Percentiles rank a stretch among this genome's conserved stretches.
Evolutionary conservation across 2,797 vertebrate genomes (phyloP).

Genomic region (Telmatherina bonti): DNA sequence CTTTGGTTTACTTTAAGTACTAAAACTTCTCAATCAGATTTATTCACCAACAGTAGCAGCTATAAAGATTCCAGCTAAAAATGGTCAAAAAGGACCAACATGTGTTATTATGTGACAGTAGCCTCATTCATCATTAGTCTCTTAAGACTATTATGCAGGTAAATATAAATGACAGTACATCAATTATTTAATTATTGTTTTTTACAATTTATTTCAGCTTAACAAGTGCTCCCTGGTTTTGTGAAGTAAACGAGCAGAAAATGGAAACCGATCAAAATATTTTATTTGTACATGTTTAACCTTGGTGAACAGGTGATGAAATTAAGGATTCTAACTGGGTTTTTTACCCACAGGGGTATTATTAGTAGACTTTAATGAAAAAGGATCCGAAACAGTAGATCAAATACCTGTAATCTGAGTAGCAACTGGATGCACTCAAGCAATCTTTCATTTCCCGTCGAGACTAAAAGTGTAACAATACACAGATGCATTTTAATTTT

Average conservation of each 20-base stretch:
- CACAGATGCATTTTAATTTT: background rate
- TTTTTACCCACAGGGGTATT: background rate
- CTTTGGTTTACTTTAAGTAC: too few relatives aligned
- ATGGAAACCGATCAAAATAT: background rate
- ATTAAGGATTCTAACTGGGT: background rate
- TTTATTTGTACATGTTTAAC: background rate
- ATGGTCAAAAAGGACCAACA: too few relatives aligned
- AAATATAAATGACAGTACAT: too few relatives aligned
- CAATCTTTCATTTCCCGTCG: background rate
- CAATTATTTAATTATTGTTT: too few relatives aligned
- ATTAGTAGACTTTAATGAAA: slow-evolving; percentile 2
- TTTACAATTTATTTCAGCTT: too few relatives aligned
- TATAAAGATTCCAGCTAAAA: too few relatives aligned
- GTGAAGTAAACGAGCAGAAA: background rate
- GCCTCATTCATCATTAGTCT: too few relatives aligned
- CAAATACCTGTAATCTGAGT: background rate
- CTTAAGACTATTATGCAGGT: too few relatives aligned
- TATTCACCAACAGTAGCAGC: too few relatives aligned
- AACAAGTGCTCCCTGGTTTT: background rate
- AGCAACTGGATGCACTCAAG: background rate
- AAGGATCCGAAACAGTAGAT: background rate
- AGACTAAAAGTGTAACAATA: background rate
- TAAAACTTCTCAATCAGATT: too few relatives aligned
- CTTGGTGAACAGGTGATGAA: background rate
- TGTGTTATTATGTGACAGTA: too few relatives aligned